Conservation (phyloP, 2,888 invertebrate species). For the Odiellus spinosus region DNA sequence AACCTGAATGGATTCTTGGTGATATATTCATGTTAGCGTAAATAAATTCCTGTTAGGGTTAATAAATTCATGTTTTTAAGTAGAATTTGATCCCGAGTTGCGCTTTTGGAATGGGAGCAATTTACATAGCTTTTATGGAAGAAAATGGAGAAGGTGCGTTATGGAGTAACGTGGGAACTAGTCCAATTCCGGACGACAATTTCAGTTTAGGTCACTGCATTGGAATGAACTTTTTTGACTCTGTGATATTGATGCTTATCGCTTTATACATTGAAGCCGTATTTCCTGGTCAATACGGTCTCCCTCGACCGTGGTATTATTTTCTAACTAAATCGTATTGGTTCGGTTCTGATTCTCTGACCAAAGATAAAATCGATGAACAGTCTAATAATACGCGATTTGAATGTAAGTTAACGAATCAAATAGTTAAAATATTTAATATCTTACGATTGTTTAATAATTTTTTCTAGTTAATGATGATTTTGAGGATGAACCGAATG, state of each 20-base stretch:
- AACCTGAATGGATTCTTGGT: too few relatives aligned
- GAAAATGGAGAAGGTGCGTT: conserved; percentile 42
- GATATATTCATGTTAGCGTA: too few relatives aligned
- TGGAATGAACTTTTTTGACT: conserved; percentile 52
- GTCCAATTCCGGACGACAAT: conserved; percentile 42
- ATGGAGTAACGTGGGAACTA: conserved; percentile 38
- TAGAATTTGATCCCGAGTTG: conserved; percentile 32
- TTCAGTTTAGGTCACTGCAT: conserved; percentile 44
- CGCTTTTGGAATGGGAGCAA: conserved; percentile 34
- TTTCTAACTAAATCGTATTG: conserved; percentile 36
- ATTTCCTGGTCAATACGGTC: conserved; percentile 40
- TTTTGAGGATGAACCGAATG: conserved; percentile 36
- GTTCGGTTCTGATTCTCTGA: conserved; percentile 25
- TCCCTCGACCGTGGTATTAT: conserved; percentile 42
- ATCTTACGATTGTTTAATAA: too few relatives aligned
- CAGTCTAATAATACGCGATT: too few relatives aligned
- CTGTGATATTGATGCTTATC: conserved; percentile 36
- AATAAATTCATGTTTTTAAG: too few relatives aligned
- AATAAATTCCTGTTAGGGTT: too few relatives aligned
- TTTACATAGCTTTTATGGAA: conserved; percentile 36
- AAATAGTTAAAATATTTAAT: too few relatives aligned
- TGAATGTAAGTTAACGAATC: too few relatives aligned
- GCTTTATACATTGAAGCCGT: conserved; percentile 45
- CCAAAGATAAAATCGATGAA: too few relatives aligned
- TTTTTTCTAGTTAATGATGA: conserved; percentile 1